Evolutionary conservation across 2,888 invertebrate genomes (phyloP), one percentile per base, ranked within the genome.

Genomic region (Merodon equestris): DNA sequence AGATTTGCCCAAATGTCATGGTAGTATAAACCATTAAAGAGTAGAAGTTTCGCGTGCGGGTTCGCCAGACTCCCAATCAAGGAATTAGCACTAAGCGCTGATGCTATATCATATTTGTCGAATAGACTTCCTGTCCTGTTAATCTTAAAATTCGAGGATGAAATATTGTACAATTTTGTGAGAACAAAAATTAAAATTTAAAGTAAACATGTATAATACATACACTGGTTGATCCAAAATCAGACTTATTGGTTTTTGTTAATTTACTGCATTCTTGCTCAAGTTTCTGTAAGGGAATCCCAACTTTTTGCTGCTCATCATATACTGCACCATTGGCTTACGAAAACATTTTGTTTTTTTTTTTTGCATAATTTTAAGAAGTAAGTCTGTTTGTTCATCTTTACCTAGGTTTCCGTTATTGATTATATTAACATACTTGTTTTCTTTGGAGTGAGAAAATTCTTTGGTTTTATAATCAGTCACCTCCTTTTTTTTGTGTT

Each of bases 1-100:
- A 92, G 90, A 19, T 91, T 90, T 75, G 92, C 91, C 95, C 95
- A 95, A 10, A 91, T 91, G n/a, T 94, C 94, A 81, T 93, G 93
- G 90, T 94, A 95, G 86, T 94, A 94, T 84, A 95, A 90, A 0
- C 94, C 94, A 83, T 95, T 95, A 83, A 94, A 93, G 53, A 95
- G 89, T 36, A 95, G 87, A 89, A 95, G 91, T 83, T 92, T 89
- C 0, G 93, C 92, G 66, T 86, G 85, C 48, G 85, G 83, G 13
- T 83, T 85, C 1, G 70, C 48, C 12, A 85, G 83, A 1, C 86
- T 91, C 53, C 91, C 91, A 44, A 91, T 91, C 51, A 92, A 91
- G 38, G 91, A 91, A 84, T 92, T 92, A 4, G 91, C 92, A 77
- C 92, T 92, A 53, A 92, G 86, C 9, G 91, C 91, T 0, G 91